Conservation (phyloP, 1,140 invertebrate species). For the Cephus cinctus region DNA sequence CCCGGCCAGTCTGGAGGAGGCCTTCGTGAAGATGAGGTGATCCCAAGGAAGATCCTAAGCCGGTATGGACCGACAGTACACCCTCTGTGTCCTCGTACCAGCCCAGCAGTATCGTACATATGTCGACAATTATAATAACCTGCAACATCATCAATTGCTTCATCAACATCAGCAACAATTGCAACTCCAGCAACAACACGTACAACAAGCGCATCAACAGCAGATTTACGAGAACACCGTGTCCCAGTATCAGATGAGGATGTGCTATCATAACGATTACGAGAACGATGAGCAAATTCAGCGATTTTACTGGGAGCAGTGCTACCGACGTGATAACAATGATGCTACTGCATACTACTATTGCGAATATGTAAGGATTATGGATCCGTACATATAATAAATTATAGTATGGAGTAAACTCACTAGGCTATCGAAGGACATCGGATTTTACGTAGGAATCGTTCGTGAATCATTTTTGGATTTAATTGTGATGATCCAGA, state of each 20-base stretch:
- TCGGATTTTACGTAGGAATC: too few species aligned
- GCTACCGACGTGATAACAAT: constrained; percentile 44
- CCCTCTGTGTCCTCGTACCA: constrained; percentile 54
- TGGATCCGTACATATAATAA: constrained; percentile 3
- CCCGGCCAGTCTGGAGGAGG: constrained; percentile 53
- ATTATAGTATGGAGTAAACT: too few species aligned
- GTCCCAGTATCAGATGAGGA: constrained; percentile 51
- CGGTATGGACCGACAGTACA: constrained; percentile 56
- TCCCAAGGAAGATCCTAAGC: constrained; percentile 26
- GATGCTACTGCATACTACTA: constrained; percentile 54
- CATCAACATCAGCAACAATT: constrained; percentile 22
- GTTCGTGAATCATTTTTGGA: too few species aligned
- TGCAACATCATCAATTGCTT: constrained; percentile 3
- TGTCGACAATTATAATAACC: constrained; percentile 33
- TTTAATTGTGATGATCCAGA: too few species aligned
- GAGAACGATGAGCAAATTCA: constrained; percentile 55
- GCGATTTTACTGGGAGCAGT: constrained; percentile 55
- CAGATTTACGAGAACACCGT: constrained; percentile 53
- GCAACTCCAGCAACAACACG: constrained; percentile 25
- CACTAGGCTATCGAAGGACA: too few species aligned
- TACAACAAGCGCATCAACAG: constrained; percentile 19
- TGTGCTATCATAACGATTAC: constrained; percentile 56
- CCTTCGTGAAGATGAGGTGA: constrained; percentile 55
- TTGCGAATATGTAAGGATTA: constrained; percentile 53
- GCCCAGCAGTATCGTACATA: constrained; percentile 52